These are phyloP conservation scores for Melolontha melolontha DNA, from an alignment of 2,888 invertebrate genomes.

Conservation along the genomic window DNA sequence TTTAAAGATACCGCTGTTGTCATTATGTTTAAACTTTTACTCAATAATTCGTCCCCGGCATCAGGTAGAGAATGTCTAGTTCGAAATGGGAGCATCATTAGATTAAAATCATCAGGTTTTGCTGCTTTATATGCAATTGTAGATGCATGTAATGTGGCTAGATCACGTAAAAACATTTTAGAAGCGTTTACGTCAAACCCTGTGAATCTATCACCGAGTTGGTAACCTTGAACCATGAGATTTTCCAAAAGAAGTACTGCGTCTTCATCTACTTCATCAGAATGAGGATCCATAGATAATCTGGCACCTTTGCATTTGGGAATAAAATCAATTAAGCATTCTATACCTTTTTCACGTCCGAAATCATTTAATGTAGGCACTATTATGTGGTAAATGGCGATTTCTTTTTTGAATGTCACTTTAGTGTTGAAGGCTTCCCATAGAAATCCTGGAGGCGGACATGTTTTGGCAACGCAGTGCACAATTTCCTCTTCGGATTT, in stretches of 20 bases:
- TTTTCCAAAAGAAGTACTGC: slow-evolving; percentile 70
- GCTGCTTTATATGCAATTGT: slow-evolving; percentile 67
- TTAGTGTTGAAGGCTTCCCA: slow-evolving; percentile 66
- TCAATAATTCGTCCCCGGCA: neutral
- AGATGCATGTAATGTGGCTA: slow-evolving; percentile 69
- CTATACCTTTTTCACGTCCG: slow-evolving; percentile 62
- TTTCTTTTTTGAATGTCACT: slow-evolving; percentile 68
- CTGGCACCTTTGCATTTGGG: slow-evolving; percentile 67
- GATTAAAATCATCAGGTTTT: slow-evolving; percentile 61
- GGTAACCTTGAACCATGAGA: slow-evolving; percentile 65
- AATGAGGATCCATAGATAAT: slow-evolving; percentile 50
- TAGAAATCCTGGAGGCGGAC: slow-evolving; percentile 66
- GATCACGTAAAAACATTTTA: slow-evolving; percentile 62
- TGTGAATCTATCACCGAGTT: slow-evolving; percentile 63
- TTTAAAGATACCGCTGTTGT: neutral
- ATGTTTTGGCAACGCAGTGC: slow-evolving; percentile 67
- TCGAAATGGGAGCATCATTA: slow-evolving; percentile 58
- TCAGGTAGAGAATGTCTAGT: slow-evolving; percentile 1
- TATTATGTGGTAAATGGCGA: slow-evolving; percentile 65
- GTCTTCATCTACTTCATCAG: slow-evolving; percentile 64
- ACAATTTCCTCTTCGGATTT: slow-evolving; percentile 56
- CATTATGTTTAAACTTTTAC: neutral
- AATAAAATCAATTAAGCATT: slow-evolving; percentile 55
- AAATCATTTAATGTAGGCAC: slow-evolving; percentile 64
- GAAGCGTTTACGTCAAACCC: slow-evolving; percentile 67